These are phyloP conservation scores for Gymnoscopelus braueri DNA, from an alignment of 2,797 vertebrate species.

Conservation along the genomic window DNA sequence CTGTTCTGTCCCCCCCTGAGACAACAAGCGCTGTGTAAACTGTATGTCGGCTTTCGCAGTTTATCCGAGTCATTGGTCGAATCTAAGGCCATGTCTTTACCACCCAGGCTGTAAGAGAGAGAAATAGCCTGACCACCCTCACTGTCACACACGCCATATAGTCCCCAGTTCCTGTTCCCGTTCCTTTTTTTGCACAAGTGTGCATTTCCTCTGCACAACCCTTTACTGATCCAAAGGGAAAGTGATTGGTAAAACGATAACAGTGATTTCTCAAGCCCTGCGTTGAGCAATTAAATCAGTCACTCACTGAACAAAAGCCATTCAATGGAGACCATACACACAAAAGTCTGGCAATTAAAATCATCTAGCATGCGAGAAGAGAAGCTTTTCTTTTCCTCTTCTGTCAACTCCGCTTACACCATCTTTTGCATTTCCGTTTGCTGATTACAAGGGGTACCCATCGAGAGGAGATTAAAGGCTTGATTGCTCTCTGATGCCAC, in stretches of 20 bases:
- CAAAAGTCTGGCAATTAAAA: not conserved
- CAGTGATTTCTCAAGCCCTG: not conserved
- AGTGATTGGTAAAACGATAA: not conserved
- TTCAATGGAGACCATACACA: not conserved
- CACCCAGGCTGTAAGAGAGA: conserved; percentile 12
- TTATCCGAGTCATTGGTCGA: conserved; percentile 18
- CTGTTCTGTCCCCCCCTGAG: not conserved
- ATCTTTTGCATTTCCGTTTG: conserved; percentile 15
- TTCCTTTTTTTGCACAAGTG: not conserved
- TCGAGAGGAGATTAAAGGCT: conserved; percentile 3
- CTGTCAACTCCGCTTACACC: not conserved
- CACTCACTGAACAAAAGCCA: not conserved
- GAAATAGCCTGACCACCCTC: conserved; percentile 14
- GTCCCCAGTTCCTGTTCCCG: not conserved
- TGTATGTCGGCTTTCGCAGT: conserved; percentile 12
- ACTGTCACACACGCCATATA: not conserved
- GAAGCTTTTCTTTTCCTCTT: conserved; percentile 18
- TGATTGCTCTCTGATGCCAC: not conserved
- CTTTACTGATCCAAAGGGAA: not conserved
- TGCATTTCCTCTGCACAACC: not conserved
- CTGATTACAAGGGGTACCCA: conserved; percentile 27
- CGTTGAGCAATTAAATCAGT: not conserved
- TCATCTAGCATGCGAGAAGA: not conserved
- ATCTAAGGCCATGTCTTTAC: conserved; percentile 1
- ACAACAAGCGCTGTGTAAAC: conserved; percentile 1